A percentile compares a stretch with the other conserved stretches of the same genome.
phyloP scores from a whole-genome alignment of 2,113 vertebrate genomes.

The Phalacrocorax aristotelis region DNA sequence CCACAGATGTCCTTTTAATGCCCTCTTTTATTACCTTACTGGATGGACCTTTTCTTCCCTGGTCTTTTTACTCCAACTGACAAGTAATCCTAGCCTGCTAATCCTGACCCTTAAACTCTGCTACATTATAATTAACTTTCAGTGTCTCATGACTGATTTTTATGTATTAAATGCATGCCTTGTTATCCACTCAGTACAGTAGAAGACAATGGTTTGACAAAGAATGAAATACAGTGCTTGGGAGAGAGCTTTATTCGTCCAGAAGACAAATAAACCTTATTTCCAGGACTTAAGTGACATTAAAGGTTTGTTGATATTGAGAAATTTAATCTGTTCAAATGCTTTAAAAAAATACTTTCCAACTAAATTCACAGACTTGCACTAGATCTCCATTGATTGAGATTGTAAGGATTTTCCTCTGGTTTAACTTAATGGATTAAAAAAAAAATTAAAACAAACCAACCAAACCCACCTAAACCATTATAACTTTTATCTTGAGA shows the following conservation, averaged over 20 bases:
- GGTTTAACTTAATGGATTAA: neutral
- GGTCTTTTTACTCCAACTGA: neutral
- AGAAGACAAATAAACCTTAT: slow-evolving; percentile 6
- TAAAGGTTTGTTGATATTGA: slow-evolving; percentile 11
- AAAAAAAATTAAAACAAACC: neutral
- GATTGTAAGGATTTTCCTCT: neutral
- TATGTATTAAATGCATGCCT: slow-evolving; percentile 43
- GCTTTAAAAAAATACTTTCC: neutral
- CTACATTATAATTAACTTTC: slow-evolving; percentile 46
- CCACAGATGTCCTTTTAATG: neutral
- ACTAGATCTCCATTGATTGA: neutral
- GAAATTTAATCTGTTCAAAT: slow-evolving; percentile 24
- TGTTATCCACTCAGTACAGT: slow-evolving; percentile 11
- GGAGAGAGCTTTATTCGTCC: neutral
- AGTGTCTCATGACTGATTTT: slow-evolving; percentile 51
- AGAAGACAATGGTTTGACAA: neutral
- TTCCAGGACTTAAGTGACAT: slow-evolving; percentile 25
- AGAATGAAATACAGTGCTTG: slow-evolving; percentile 21
- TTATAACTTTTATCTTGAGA: neutral
- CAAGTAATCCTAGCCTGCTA: slow-evolving; percentile 27
- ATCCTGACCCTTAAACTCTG: slow-evolving; percentile 44
- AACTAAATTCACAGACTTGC: neutral
- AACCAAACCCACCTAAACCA: neutral
- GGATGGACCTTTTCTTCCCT: neutral
- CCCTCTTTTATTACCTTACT: neutral